Base-by-base conservation (phyloP, 92 coral and sea anemone species). In the Porites divaricata region DNA sequence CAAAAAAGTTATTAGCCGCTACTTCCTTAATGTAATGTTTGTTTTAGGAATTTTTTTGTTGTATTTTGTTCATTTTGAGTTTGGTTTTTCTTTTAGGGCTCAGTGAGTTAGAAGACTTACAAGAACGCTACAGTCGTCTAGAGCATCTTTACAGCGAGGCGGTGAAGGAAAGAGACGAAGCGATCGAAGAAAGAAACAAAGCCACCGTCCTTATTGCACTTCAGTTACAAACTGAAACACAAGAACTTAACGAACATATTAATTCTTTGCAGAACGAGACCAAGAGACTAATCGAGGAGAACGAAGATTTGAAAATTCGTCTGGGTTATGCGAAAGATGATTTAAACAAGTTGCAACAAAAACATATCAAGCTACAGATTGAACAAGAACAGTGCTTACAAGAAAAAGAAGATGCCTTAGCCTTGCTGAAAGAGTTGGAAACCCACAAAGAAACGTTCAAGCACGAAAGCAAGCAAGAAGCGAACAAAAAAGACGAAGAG, bases 121-220 rank as follows among this genome's bases (percentile, higher is more conserved):
- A 80, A 77, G 85, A 87, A 51, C 93, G 87, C 51, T 92, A 90
- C 75, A 65, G 79, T 63, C 88, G 82, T 83, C 85, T 96, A 28
- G 93, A 94, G 73, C 82, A 83, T 50, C 92, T 90, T 49, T 90
- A 96, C 81, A 59, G 85, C n/a, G 90, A 96, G 50, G 92, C 95
- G 1, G 90, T 96, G 6, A 80, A 70, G 70, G 98, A 86, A 16
- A 83, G 95, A 14, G 92, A 96, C 50, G 93, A 90, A 35, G 98
- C 98, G 7, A 80, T 94, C 71, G 98, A 96, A 70, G 98, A 96
- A 72, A 81, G 95, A 80, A 86, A 96, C 78, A 91, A 93, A 25
- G 90, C 95, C 0, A 96, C 98, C 1, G 93, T 96, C 11, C 75
- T 91, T 21, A 89, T 96, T 24, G 98, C 98, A 5, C 86, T 92